Evolutionary conservation across 2,113 vertebrate species (phyloP).

Genomic region (Microcebus lehilahytsara): DNA sequence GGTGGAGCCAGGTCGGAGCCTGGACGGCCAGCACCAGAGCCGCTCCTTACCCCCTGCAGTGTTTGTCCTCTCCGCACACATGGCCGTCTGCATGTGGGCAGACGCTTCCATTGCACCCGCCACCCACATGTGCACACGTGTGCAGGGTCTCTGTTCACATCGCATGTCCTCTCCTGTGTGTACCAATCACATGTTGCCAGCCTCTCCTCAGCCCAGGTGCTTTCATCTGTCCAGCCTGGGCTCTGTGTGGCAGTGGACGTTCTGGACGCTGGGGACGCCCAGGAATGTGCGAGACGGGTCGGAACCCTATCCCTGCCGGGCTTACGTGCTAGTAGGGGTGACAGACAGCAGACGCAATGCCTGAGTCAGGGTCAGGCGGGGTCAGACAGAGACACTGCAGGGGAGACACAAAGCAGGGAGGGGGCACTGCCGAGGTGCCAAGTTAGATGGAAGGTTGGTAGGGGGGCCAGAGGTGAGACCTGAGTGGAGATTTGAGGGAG

Average conservation of each 20-base stretch:
- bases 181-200: accelerated
- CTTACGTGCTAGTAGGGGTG: no score
- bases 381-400: accelerated
- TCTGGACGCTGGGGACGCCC: not conserved
- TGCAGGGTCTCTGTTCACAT: accelerated
- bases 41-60: no score
- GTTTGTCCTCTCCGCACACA: accelerated
- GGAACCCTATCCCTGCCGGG: not conserved
- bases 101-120: accelerated
- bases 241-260: no score
- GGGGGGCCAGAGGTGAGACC: no score
- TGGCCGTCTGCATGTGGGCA: accelerated
- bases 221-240: accelerated
- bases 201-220: not conserved
- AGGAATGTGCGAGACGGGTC: not conserved
- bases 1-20: not conserved
- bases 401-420: not conserved
- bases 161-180: accelerated
- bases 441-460: not conserved
- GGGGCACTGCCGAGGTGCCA: no score
- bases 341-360: not conserved
- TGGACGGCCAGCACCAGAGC: not conserved
- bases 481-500: no score
- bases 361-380: accelerated
- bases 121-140: accelerated